phyloP scores from a whole-genome alignment of 2,888 invertebrate species.

The Syritta pipiens region DNA sequence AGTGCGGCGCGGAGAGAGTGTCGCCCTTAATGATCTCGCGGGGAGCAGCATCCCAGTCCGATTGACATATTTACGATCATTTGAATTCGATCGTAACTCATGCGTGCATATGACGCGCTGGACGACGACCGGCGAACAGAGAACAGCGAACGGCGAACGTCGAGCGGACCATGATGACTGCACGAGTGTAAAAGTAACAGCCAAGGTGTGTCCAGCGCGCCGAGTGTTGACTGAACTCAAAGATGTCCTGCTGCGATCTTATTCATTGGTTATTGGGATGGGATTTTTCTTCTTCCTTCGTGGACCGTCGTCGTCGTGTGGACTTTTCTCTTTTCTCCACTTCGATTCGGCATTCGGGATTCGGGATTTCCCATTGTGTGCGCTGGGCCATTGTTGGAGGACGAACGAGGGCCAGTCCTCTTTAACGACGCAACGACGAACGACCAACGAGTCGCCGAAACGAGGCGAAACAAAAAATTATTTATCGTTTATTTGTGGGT shows the following conservation, averaged over 20 bases:
- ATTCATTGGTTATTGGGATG: slow-evolving; percentile 69
- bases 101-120: slow-evolving; percentile 46
- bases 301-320: slow-evolving; percentile 24
- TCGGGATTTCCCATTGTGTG: slow-evolving; percentile 58
- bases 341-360: too few species aligned
- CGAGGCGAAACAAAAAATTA: slow-evolving; percentile 64
- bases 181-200: slow-evolving; percentile 58
- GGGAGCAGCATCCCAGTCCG: slow-evolving; percentile 28
- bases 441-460: slow-evolving; percentile 45
- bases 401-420: slow-evolving; percentile 24
- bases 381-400: slow-evolving; percentile 62
- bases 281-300: slow-evolving; percentile 45
- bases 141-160: too few species aligned
- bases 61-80: slow-evolving; percentile 70
- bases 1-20: slow-evolving; percentile 31
- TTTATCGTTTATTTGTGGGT: slow-evolving; percentile 63
- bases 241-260: slow-evolving; percentile 69
- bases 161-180: slow-evolving; percentile 62
- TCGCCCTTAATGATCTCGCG: slow-evolving; percentile 66
- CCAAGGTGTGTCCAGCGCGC: slow-evolving; percentile 66
- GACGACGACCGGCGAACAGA: slow-evolving; percentile 1
- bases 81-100: slow-evolving; percentile 67
- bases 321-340: slow-evolving; percentile 53
- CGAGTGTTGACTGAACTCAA: slow-evolving; percentile 69
- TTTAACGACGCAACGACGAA: too few species aligned